Base-by-base conservation (phyloP, 2,888 invertebrate species). In the Pantelozetes paolii region DNA sequence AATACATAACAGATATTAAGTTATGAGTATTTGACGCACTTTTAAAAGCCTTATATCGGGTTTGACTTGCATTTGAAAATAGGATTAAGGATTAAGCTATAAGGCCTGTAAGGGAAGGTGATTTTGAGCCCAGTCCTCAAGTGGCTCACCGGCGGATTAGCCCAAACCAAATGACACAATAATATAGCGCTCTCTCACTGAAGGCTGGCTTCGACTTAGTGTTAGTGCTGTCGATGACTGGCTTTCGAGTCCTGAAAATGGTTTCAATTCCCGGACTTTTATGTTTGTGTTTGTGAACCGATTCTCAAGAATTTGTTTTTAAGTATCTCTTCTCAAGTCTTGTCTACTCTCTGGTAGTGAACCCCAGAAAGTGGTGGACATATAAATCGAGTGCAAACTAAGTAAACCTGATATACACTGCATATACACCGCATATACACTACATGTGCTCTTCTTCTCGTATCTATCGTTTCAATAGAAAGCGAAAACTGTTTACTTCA, bases 11-110 rank as follows among this genome's bases (percentile, higher is more conserved):
- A 8, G 23, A 20, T 57, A 57, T 57, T 57, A 57, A 28, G 59
- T 59, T 59, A 59, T 59, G 59, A 59, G 59, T 59, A 30, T 59
- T 28, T 30, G 59, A 8, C 59, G 59, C 30, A 59, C 59, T 59
- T 59, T 54, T 59, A 6, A 18, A 59, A 30, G 59, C 30, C 59
- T 59, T 59, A 59, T 26, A 48, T 54, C 8, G 59, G 23, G 8
- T 59, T 59, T 59, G 59, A 32, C 59, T 59, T 28, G 59, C 59
- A 59, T 59, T 59, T 59, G 59, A 59, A 59, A 54, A 59, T 59
- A 32, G 59, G 59, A 59, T 59, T 59, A 59, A 5, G 59, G 59
- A 59, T 59, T 59, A 59, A 59, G 59, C 13, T n/a, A 23, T 59
- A 59, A 59, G 59, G 59, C 23, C 28, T n/a, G 54, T 59, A 59